phyloP scores from a whole-genome alignment of 2,888 invertebrate genomes.

The Tupiocoris notatus region DNA sequence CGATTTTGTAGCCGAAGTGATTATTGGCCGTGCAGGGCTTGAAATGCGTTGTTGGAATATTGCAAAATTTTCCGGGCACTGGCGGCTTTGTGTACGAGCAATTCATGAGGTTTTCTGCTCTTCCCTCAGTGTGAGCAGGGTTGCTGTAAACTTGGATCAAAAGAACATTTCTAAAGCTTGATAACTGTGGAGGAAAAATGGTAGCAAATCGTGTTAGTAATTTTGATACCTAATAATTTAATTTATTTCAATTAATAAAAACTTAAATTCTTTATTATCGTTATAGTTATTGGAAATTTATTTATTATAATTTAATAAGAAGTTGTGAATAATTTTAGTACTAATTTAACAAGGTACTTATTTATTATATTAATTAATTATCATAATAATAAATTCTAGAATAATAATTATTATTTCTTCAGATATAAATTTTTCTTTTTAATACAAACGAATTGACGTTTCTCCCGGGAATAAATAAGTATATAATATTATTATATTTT shows the following conservation, averaged over 20 bases:
- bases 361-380: no score
- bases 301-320: neutral
- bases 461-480: no score
- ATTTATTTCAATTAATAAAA: neutral
- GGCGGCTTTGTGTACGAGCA: conserved; percentile 65
- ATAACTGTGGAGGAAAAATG: no score
- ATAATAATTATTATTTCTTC: no score
- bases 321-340: neutral
- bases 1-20: conserved; percentile 81
- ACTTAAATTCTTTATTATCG: no score
- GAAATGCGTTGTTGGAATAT: conserved; percentile 64
- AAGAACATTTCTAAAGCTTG: no score
- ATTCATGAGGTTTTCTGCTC: conserved; percentile 36
- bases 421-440: no score
- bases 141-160: conserved; percentile 37
- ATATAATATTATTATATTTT: neutral
- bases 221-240: no score
- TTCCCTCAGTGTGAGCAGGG: conserved; percentile 34
- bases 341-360: no score
- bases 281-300: neutral
- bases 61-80: conserved; percentile 72
- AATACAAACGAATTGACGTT: no score
- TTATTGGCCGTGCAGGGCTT: conserved; percentile 72
- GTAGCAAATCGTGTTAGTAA: no score
- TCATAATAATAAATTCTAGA: no score